phyloP scores from a whole-genome alignment of 2,113 vertebrate species.

The Oreochromis spilurus region DNA sequence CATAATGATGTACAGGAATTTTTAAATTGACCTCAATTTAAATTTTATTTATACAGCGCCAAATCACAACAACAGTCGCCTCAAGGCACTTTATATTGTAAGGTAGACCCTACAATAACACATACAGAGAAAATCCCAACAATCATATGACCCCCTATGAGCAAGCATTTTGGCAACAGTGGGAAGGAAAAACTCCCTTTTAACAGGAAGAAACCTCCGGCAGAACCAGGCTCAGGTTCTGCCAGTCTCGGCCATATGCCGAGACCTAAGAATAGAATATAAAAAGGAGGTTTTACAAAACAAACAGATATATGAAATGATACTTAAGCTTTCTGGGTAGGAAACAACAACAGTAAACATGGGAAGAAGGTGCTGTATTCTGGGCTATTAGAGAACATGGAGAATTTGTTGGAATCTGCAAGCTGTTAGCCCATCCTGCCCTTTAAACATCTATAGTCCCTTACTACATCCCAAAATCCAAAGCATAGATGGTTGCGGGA shows the following conservation, averaged over 20 bases:
- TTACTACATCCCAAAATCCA: neutral
- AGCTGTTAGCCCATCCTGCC: neutral
- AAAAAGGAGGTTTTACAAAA: neutral
- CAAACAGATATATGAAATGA: neutral
- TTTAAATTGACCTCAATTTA: neutral
- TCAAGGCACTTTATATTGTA: neutral
- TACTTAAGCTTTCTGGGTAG: neutral
- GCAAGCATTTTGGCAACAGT: neutral
- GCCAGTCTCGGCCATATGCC: neutral
- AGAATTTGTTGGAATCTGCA: neutral
- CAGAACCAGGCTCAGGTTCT: neutral
- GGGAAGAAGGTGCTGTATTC: neutral
- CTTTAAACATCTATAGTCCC: neutral
- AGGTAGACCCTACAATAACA: neutral
- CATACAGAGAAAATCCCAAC: neutral
- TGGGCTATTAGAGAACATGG: neutral
- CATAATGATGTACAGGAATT: neutral
- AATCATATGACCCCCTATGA: neutral
- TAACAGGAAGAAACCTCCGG: rapidly evolving
- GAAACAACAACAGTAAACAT: neutral
- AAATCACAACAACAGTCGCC: neutral
- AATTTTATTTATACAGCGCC: neutral
- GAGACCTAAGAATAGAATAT: neutral
- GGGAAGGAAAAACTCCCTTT: neutral
- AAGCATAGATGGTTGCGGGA: neutral